phyloP scores from a whole-genome alignment of 2,888 invertebrate genomes.

The Xanthorhoe designata region DNA sequence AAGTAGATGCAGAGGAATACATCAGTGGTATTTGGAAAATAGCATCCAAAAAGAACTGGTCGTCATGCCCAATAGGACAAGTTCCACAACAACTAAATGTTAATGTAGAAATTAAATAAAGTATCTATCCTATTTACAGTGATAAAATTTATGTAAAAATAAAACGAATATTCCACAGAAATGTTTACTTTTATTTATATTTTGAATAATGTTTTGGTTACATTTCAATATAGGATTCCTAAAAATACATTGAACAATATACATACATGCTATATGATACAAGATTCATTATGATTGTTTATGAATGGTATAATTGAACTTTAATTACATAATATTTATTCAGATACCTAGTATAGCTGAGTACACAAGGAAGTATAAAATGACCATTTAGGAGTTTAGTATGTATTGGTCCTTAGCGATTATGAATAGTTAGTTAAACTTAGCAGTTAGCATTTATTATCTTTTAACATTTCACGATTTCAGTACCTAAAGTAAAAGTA shows the following conservation, averaged over 20 bases:
- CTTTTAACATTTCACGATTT: constrained; percentile 34
- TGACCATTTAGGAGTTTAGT: constrained; percentile 63
- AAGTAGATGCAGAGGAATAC: constrained; percentile 31
- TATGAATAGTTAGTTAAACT: constrained; percentile 34
- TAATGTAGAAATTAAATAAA: constrained; percentile 39
- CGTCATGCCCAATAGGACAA: constrained; percentile 78
- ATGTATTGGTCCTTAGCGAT: constrained; percentile 73
- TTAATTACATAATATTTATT: constrained; percentile 38
- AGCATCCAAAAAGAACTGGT: constrained; percentile 71
- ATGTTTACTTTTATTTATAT: constrained; percentile 74
- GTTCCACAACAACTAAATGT: constrained; percentile 72
- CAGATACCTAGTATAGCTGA: constrained; percentile 40
- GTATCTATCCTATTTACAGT: constrained; percentile 22
- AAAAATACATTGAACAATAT: constrained; percentile 81
- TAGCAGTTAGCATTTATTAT: constrained; percentile 30
- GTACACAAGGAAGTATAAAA: constrained; percentile 67
- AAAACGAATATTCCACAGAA: constrained; percentile 66
- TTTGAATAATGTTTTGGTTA: constrained; percentile 85
- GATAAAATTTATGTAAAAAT: constrained; percentile 35
- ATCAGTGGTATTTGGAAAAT: constrained; percentile 66
- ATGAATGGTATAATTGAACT: constrained; percentile 41
- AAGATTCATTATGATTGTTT: constrained; percentile 71
- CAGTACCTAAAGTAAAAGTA: constrained; percentile 20
- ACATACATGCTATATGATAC: constrained; percentile 83
- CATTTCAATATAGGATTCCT: constrained; percentile 77